These are phyloP conservation scores for Drosophila paranaensis DNA, from an alignment of 2,888 invertebrate species.

Conservation along the genomic window DNA sequence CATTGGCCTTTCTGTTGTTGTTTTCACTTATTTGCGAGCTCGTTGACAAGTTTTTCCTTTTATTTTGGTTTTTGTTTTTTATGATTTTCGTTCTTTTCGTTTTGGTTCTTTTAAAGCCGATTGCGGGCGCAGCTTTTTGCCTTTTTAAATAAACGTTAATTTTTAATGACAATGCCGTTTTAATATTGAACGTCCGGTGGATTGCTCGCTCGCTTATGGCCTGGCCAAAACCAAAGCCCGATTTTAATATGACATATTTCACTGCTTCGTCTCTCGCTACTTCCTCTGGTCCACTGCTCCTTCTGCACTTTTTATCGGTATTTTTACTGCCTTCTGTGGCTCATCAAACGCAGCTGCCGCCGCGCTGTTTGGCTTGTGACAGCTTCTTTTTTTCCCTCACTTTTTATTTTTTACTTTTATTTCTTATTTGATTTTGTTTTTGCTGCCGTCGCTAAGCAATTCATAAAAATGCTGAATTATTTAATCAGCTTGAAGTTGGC, in stretches of 20 bases:
- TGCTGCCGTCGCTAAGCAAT: slow-evolving; percentile 45
- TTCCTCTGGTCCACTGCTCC: slow-evolving; percentile 29
- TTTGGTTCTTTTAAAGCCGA: slow-evolving; percentile 51
- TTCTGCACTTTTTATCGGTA: slow-evolving; percentile 29
- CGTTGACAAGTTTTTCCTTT: slow-evolving; percentile 32
- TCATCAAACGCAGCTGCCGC: slow-evolving; percentile 72
- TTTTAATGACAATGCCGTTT: slow-evolving; percentile 61
- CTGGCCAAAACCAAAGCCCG: slow-evolving; percentile 19
- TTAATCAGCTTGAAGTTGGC: slow-evolving; percentile 57
- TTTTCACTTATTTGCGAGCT: slow-evolving; percentile 28
- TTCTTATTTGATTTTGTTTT: slow-evolving; percentile 2
- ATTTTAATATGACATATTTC: slow-evolving; percentile 44
- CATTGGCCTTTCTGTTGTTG: slow-evolving; percentile 15
- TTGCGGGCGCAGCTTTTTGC: slow-evolving; percentile 48
- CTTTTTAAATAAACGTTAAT: slow-evolving; percentile 71
- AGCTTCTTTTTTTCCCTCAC: slow-evolving; percentile 1
- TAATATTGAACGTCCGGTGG: slow-evolving; percentile 55
- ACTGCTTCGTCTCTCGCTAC: background rate
- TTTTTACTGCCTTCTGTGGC: slow-evolving; percentile 47
- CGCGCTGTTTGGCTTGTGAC: slow-evolving; percentile 28
- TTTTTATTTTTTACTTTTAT: slow-evolving; percentile 2
- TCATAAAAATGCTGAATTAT: slow-evolving; percentile 64
- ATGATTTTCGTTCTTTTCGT: background rate
- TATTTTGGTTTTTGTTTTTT: background rate
- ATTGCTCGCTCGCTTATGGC: slow-evolving; percentile 17